These are phyloP conservation scores for Acanthococcus lagerstroemiae DNA, from an alignment of 2,888 invertebrate genomes.

Conservation along the genomic window DNA sequence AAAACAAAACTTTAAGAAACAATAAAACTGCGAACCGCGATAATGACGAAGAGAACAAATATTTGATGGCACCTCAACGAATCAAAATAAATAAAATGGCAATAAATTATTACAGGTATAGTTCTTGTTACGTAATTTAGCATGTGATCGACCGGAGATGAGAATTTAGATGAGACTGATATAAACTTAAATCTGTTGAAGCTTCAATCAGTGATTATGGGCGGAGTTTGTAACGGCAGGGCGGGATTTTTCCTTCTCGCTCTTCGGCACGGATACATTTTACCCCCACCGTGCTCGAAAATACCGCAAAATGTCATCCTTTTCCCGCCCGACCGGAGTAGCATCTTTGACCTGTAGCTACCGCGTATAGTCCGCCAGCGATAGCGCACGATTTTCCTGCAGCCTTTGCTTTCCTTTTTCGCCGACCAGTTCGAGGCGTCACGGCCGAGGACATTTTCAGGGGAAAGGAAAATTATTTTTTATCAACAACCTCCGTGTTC, in stretches of 20 bases:
- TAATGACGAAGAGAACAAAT: no score
- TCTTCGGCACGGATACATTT: conserved; percentile 5
- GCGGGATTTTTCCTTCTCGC: conserved; percentile 25
- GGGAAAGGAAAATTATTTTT: no score
- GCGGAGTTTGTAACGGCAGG: conserved; percentile 13
- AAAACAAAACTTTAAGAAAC: neutral
- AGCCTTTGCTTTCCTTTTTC: neutral
- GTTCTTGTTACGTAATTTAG: neutral
- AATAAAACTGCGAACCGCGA: no score
- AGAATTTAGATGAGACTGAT: conserved; percentile 27
- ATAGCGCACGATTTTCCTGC: neutral
- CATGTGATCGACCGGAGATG: conserved; percentile 18
- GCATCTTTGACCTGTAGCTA: neutral
- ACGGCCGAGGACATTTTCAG: no score
- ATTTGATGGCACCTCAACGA: no score
- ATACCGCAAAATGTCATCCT: neutral
- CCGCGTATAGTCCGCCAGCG: neutral
- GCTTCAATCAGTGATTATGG: conserved; percentile 29
- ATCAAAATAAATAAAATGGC: neutral
- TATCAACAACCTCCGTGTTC: no score
- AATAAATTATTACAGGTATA: neutral
- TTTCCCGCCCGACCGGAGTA: neutral
- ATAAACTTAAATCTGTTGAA: conserved; percentile 24
- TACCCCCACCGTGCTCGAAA: conserved; percentile 12
- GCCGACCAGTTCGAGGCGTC: neutral